Base-by-base conservation (phyloP, 2,888 invertebrate species). In the Andrena flavipes region DNA sequence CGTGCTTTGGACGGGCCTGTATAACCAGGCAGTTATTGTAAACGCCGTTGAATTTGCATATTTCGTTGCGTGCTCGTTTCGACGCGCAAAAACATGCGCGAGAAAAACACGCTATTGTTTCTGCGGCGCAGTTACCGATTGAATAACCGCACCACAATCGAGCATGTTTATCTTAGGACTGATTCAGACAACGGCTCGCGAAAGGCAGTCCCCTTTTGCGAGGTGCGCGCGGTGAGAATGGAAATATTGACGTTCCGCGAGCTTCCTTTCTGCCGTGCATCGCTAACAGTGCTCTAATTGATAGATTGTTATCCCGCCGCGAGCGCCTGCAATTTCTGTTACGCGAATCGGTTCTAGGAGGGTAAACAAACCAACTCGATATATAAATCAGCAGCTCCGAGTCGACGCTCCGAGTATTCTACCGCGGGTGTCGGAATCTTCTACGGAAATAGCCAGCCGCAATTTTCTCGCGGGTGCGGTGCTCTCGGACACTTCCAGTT, bases 51-150 rank as follows among this genome's bases (percentile, higher is more conserved):
- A 54, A 68, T 54, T 54, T 33, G 23, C 67, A 54, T 68, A 54
- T 49, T 54, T 33, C 51, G 51, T 67, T 49, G 67, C 67, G 51
- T 30, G 51, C 6, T 23, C 51, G 6, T 23, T 33, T 51, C 30
- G 30, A 23, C 67, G 30, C 54, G 20, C 5, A 5, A 42, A 23
- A 35, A 10, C 49, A 13, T 54, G 20, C 54, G 56, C 26, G 16
- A 42, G 26, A 42, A 59, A 29, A 69, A n/a, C 3, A 42, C 23
- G 35, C 35, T n/a, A 42, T 69, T 59, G 56, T 69, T 56, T 35
- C 68, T 2, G 4, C 68, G 23, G 10, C 16, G 51, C 54, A 68
- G 54, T 56, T 42, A n/a, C 56, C 1, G 10, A 26, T 30, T n/a
- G 20, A 59, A 69, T 26, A 59, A 69, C 23, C 33, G 42, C 2